Percentiles rank a stretch among this genome's conserved stretches.
Evolutionary conservation across 1,140 invertebrate genomes (phyloP).

Genomic region (Penaeus vannamei): DNA sequence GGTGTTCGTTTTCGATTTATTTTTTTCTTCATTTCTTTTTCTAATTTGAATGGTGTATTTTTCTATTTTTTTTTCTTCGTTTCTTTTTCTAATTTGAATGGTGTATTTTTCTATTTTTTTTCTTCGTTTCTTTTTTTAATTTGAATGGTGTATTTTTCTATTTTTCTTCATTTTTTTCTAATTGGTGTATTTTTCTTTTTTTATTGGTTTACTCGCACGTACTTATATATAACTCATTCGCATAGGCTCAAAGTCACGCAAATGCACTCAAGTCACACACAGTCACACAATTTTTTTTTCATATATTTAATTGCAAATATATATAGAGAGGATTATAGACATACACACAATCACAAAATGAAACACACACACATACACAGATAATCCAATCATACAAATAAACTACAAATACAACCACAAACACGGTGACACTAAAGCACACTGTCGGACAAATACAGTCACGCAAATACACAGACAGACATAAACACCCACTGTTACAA

Average conservation of each 20-base stretch:
- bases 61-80: too few relatives aligned
- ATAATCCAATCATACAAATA: not conserved
- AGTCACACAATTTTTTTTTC: not conserved
- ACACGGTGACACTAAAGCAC: not conserved
- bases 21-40: too few relatives aligned
- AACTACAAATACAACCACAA: not conserved
- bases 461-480: not conserved
- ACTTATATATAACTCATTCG: not conserved
- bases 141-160: too few relatives aligned
- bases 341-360: conserved; percentile 11
- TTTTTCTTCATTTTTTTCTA: too few relatives aligned
- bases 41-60: too few relatives aligned
- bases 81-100: too few relatives aligned
- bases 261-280: not conserved
- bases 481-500: not conserved
- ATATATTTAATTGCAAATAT: not conserved
- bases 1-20: too few relatives aligned
- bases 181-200: too few relatives aligned
- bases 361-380: conserved; percentile 24
- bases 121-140: too few relatives aligned
- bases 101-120: too few relatives aligned
- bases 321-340: not conserved
- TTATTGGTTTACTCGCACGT: not conserved
- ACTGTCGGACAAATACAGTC: not conserved
- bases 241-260: not conserved